A percentile compares a stretch with the other conserved stretches of the same genome.
These are phyloP conservation scores for Pectinophora gossypiella DNA, from an alignment of 1,140 invertebrate species.

Conservation along the genomic window DNA sequence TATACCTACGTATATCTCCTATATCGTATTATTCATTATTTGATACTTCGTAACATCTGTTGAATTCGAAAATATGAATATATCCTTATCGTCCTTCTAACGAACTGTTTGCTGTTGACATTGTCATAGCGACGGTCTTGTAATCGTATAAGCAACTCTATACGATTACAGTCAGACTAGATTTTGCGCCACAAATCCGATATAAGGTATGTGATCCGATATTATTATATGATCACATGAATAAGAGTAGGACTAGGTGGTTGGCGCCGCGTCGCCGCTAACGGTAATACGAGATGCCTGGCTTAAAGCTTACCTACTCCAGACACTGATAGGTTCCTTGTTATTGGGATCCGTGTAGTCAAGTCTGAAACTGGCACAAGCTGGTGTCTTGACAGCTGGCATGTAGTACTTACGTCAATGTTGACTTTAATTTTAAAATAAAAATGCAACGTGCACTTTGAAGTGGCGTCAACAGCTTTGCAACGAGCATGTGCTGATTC, in stretches of 20 bases:
- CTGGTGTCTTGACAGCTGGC: not conserved
- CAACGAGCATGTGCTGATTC: not conserved
- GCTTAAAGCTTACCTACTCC: slow-evolving; percentile 38
- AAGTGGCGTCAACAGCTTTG: not conserved
- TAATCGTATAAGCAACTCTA: too few relatives aligned
- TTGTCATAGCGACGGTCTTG: too few relatives aligned
- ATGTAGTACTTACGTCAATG: not conserved
- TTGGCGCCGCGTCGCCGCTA: slow-evolving; percentile 50
- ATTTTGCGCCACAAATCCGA: too few relatives aligned
- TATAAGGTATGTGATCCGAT: not conserved
- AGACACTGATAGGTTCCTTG: slow-evolving; percentile 21
- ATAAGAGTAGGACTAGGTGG: slow-evolving; percentile 16
- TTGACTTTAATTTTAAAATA: not conserved
- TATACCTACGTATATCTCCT: too few relatives aligned
- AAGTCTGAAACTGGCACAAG: not conserved
- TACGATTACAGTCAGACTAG: too few relatives aligned
- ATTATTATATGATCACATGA: not conserved
- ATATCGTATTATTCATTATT: too few relatives aligned
- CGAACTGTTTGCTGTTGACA: too few relatives aligned
- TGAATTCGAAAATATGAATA: too few relatives aligned
- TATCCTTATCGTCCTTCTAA: too few relatives aligned
- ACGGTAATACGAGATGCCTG: slow-evolving; percentile 65
- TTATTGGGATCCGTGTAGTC: slow-evolving; percentile 8
- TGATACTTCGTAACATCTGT: too few relatives aligned
- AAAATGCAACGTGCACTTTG: not conserved